A percentile compares a stretch with the other conserved stretches of the same genome.
These are phyloP conservation scores for Ophiodon elongatus DNA, from an alignment of 2,113 vertebrate species.

Conservation along the genomic window DNA sequence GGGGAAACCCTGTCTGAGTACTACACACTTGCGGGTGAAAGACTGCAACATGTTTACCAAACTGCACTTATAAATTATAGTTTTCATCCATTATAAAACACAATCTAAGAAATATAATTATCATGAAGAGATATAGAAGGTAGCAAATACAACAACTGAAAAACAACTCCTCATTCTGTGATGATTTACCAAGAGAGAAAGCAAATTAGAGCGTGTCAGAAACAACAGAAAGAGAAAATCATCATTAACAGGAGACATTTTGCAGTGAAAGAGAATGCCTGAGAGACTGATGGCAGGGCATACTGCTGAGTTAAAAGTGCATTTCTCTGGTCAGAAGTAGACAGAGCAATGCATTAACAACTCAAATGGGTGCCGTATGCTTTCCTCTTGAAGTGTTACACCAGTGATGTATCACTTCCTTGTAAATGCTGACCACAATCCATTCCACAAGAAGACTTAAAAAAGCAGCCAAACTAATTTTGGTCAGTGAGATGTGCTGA, in stretches of 20 bases:
- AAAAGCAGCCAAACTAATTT: slow-evolving; percentile 58
- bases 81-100: not conserved
- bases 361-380: slow-evolving; percentile 46
- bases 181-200: not conserved
- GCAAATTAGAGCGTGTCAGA: not conserved
- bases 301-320: slow-evolving; percentile 40
- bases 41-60: not conserved
- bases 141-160: slow-evolving; percentile 3
- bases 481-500: slow-evolving; percentile 61
- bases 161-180: not conserved
- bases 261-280: not conserved
- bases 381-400: slow-evolving; percentile 53
- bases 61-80: not conserved
- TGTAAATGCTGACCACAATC: slow-evolving; percentile 55
- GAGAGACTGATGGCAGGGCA: slow-evolving; percentile 1
- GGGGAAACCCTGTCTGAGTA: not conserved
- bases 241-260: not conserved
- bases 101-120: not conserved
- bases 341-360: slow-evolving; percentile 53
- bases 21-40: not conserved
- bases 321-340: slow-evolving; percentile 36
- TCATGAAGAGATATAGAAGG: not conserved
- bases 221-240: slow-evolving; percentile 1
- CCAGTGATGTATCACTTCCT: slow-evolving; percentile 52
- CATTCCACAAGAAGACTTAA: slow-evolving; percentile 41